These are phyloP conservation scores for Ctenicera cuprea DNA, from an alignment of 2,888 invertebrate species.

Conservation along the genomic window DNA sequence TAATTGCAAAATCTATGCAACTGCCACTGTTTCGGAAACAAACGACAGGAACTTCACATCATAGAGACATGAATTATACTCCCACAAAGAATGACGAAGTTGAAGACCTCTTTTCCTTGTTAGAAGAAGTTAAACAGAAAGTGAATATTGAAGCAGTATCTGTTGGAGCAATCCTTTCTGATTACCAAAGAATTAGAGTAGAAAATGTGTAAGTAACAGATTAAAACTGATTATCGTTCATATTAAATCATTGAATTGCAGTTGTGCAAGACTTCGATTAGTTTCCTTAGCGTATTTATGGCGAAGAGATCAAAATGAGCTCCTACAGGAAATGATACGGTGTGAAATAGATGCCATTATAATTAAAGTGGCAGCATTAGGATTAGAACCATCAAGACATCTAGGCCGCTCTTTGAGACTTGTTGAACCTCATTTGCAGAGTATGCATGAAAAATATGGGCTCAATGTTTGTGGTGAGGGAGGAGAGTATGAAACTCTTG, in stretches of 20 bases:
- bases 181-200: slow-evolving; percentile 98
- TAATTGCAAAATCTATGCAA: slow-evolving; percentile 95
- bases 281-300: slow-evolving; percentile 95
- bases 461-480: slow-evolving; percentile 98
- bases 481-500: slow-evolving; percentile 99
- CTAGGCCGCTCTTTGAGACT: slow-evolving; percentile 90
- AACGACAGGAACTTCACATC: slow-evolving; percentile 90
- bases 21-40: slow-evolving; percentile 91
- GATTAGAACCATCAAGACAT: slow-evolving; percentile 90
- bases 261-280: slow-evolving; percentile 92
- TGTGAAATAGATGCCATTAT: slow-evolving; percentile 94
- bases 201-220: slow-evolving; percentile 91
- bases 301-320: slow-evolving; percentile 95
- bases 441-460: slow-evolving; percentile 95
- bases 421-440: slow-evolving; percentile 89
- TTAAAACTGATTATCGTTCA: background rate
- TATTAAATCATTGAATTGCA: slow-evolving; percentile 68
- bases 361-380: slow-evolving; percentile 97
- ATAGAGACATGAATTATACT: slow-evolving; percentile 85
- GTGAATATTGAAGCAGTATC: slow-evolving; percentile 89
- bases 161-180: slow-evolving; percentile 97
- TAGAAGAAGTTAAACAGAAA: slow-evolving; percentile 84
- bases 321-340: slow-evolving; percentile 97
- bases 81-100: slow-evolving; percentile 95
- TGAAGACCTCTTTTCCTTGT: slow-evolving; percentile 93